Evolutionary conservation across 2,113 vertebrate genomes (phyloP).

Genomic region (Protobothrops flavoviridis): DNA sequence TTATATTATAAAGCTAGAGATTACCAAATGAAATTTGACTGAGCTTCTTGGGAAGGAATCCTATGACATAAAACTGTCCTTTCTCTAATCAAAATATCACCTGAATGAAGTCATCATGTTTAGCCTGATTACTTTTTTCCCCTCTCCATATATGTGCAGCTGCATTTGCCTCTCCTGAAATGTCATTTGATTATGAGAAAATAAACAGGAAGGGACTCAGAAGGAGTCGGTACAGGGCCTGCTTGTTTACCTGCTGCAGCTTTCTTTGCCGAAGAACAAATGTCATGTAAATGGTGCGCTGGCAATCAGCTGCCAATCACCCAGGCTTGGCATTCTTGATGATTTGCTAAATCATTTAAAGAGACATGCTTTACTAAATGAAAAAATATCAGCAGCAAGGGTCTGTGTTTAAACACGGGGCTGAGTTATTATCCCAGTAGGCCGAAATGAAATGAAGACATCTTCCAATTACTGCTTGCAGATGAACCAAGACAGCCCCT

Average conservation of each 20-base stretch:
- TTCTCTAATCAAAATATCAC: constrained; percentile 81
- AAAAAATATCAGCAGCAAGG: constrained; percentile 94
- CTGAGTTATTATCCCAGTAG: constrained; percentile 86
- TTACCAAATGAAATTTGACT: constrained; percentile 66
- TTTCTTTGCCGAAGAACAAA: constrained; percentile 94
- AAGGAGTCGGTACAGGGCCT: constrained; percentile 84
- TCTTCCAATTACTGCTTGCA: constrained; percentile 93
- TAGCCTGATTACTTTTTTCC: constrained; percentile 78
- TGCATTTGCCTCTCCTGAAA: constrained; percentile 87
- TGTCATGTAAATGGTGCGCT: constrained; percentile 98
- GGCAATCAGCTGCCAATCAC: constrained; percentile 96
- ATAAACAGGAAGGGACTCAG: constrained; percentile 87
- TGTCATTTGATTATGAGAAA: constrained; percentile 98
- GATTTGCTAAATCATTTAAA: constrained; percentile 95
- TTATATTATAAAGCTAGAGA: constrained; percentile 62
- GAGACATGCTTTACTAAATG: constrained; percentile 98
- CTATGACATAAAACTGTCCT: constrained; percentile 75
- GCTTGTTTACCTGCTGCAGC: constrained; percentile 95
- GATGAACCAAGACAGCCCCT: constrained; percentile 86
- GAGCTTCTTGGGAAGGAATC: constrained; percentile 67
- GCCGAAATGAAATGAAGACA: constrained; percentile 92
- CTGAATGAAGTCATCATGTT: constrained; percentile 84
- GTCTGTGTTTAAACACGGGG: constrained; percentile 90
- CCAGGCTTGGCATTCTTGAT: constrained; percentile 90
- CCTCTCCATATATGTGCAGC: constrained; percentile 80